phyloP scores from a whole-genome alignment of 2,797 vertebrate species.

The Columba guinea region DNA sequence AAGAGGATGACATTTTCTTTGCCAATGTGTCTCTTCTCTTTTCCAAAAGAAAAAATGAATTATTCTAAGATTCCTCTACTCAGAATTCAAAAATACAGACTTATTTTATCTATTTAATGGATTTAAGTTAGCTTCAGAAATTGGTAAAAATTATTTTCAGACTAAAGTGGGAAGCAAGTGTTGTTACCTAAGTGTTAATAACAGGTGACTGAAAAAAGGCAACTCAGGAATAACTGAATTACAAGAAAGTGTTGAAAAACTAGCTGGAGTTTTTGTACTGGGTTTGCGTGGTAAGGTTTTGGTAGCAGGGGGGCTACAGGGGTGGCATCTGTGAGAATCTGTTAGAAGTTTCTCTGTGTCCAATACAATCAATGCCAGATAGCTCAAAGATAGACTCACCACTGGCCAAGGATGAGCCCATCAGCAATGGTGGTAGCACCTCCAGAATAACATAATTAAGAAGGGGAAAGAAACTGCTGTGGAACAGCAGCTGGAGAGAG shows the following conservation, averaged over 20 bases:
- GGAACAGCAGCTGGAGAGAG: too few species aligned
- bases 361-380: too few species aligned
- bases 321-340: too few species aligned
- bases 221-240: not conserved
- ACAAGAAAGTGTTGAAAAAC: not conserved
- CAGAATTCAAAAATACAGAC: not conserved
- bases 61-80: not conserved
- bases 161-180: not conserved
- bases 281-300: too few species aligned
- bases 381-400: too few species aligned
- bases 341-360: too few species aligned
- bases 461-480: too few species aligned
- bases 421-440: too few species aligned
- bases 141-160: not conserved
- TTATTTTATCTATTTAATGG: not conserved
- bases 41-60: not conserved
- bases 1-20: not conserved
- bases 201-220: not conserved
- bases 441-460: too few species aligned
- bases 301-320: too few species aligned
- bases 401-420: too few species aligned
- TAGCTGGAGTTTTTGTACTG: not conserved
- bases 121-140: not conserved
- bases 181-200: not conserved
- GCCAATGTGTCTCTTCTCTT: accelerated